phyloP scores from a whole-genome alignment of 2,888 invertebrate species.

The Oscheius sp. region DNA sequence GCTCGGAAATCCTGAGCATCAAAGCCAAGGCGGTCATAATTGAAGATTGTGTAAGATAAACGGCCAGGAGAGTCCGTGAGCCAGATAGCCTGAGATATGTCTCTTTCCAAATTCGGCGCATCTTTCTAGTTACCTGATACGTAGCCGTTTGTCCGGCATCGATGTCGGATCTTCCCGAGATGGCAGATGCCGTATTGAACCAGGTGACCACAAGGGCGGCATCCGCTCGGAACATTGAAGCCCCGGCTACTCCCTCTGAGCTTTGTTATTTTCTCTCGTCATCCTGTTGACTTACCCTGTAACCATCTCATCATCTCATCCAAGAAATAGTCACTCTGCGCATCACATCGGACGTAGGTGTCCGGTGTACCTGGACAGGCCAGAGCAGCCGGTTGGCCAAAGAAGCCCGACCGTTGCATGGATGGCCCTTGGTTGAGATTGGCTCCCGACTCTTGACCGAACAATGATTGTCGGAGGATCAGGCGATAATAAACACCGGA shows the following conservation, averaged over 20 bases:
- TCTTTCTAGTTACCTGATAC: slow-evolving; percentile 83
- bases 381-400: slow-evolving; percentile 58
- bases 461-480: slow-evolving; percentile 68
- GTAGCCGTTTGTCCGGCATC: slow-evolving; percentile 84
- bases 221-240: slow-evolving; percentile 89
- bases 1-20: slow-evolving; percentile 79
- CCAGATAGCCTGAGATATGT: slow-evolving; percentile 51
- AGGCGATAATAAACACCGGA: slow-evolving; percentile 71
- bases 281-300: slow-evolving; percentile 60
- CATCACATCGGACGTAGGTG: slow-evolving; percentile 69
- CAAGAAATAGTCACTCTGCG: slow-evolving; percentile 67
- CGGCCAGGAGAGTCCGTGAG: slow-evolving; percentile 17
- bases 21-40: slow-evolving; percentile 91
- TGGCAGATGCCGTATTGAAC: slow-evolving; percentile 86
- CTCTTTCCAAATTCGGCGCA: background rate
- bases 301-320: slow-evolving; percentile 69
- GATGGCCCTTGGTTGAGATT: slow-evolving; percentile 64
- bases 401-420: slow-evolving; percentile 61
- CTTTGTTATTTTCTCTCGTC: slow-evolving; percentile 71
- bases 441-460: slow-evolving; percentile 64
- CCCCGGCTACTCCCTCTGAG: slow-evolving; percentile 87
- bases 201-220: slow-evolving; percentile 91
- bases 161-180: slow-evolving; percentile 70
- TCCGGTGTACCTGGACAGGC: slow-evolving; percentile 69
- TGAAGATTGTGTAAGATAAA: slow-evolving; percentile 92